Evolutionary conservation across 2,888 invertebrate genomes (phyloP).

Genomic region (Epinotia brunnichana): DNA sequence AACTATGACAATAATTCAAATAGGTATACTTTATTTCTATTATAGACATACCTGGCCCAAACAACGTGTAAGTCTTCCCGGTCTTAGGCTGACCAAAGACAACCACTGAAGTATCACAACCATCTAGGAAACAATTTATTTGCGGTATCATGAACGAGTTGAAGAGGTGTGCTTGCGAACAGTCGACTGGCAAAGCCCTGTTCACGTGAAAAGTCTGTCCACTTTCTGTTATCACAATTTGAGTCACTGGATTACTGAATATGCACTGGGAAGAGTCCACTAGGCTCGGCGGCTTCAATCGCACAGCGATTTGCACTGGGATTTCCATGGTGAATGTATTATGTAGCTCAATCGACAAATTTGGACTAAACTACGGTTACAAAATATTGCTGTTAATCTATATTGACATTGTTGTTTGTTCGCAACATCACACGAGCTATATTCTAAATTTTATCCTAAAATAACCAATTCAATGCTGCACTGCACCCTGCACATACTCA

Average conservation of each 20-base stretch:
- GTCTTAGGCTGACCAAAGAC: conserved; percentile 86
- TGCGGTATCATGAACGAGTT: conserved; percentile 86
- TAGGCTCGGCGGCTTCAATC: conserved; percentile 85
- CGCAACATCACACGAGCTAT: not conserved
- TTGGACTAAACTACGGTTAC: not conserved
- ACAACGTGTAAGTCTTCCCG: conserved; percentile 89
- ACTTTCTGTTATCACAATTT: conserved; percentile 84
- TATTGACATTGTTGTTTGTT: not conserved
- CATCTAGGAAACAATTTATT: conserved; percentile 87
- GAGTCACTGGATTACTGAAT: conserved; percentile 84
- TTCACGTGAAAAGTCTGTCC: conserved; percentile 83
- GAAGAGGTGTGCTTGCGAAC: conserved; percentile 86
- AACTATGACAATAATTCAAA: too few relatives aligned
- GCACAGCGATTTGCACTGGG: conserved; percentile 88
- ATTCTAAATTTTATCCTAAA: not conserved
- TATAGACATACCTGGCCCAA: conserved; percentile 84
- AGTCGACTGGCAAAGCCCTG: conserved; percentile 82
- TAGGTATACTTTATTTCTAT: too few relatives aligned
- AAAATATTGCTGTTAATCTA: conserved; percentile 12
- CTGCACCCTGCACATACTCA: not conserved
- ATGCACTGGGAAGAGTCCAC: conserved; percentile 83
- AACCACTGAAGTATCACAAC: conserved; percentile 89
- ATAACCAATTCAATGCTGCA: not conserved
- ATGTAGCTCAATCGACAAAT: not conserved
- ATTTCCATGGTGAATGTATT: conserved; percentile 84